Evolutionary conservation across 2,888 invertebrate genomes (phyloP).

Genomic region (Ferrisia virgata): DNA sequence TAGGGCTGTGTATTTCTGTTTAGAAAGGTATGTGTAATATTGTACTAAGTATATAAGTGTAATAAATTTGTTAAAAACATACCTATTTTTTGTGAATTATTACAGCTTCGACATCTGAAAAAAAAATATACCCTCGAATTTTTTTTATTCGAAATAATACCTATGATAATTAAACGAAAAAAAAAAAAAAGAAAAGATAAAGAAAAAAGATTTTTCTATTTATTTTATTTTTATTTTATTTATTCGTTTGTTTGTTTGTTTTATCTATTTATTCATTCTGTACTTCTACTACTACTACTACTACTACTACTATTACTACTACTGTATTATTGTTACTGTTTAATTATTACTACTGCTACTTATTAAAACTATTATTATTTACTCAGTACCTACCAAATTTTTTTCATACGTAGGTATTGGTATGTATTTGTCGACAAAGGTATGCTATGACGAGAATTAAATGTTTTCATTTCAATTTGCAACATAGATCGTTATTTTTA

Average conservation of each 20-base stretch:
- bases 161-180: no score
- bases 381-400: neutral
- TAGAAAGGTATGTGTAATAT: neutral
- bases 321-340: neutral
- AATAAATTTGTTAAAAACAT: neutral
- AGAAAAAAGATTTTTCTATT: neutral
- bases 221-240: conserved; percentile 2
- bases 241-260: neutral
- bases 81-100: conserved; percentile 8
- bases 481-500: no score
- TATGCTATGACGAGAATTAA: neutral
- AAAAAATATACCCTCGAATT: neutral
- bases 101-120: neutral
- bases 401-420: neutral
- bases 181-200: no score
- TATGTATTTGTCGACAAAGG: neutral
- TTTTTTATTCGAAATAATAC: neutral
- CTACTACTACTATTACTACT: neutral
- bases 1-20: conserved; percentile 29
- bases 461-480: neutral
- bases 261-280: conserved; percentile 10
- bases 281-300: neutral
- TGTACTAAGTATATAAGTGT: neutral
- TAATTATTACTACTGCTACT: neutral
- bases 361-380: conserved; percentile 1